phyloP scores from a whole-genome alignment of 2,113 vertebrate genomes.

The Antigone vipio region DNA sequence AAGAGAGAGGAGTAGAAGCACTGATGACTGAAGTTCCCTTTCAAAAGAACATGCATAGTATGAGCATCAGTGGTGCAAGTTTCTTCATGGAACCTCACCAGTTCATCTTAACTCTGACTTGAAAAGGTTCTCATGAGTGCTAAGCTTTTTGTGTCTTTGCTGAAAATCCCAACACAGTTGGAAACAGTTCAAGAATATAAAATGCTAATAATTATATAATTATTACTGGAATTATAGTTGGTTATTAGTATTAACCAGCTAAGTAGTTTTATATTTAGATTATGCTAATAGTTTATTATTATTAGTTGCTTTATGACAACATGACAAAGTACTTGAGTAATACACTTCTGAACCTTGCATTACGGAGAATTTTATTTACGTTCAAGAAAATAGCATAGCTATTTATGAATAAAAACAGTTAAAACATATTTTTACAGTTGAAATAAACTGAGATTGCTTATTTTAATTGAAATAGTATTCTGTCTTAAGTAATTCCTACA shows the following conservation, averaged over 20 bases:
- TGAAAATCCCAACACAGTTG: not conserved
- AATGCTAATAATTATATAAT: not conserved
- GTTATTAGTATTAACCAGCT: not conserved
- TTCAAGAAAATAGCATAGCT: not conserved
- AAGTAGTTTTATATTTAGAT: not conserved
- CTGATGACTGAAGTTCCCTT: not conserved
- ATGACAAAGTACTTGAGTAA: not conserved
- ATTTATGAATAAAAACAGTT: not conserved
- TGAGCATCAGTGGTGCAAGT: not conserved
- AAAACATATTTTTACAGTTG: not conserved
- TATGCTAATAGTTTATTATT: not conserved
- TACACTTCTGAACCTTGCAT: not conserved
- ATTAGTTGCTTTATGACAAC: not conserved
- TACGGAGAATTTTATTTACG: not conserved
- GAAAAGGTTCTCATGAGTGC: not conserved
- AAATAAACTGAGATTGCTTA: not conserved
- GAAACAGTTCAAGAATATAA: not conserved
- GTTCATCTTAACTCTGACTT: not conserved
- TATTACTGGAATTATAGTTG: not conserved
- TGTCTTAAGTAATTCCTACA: not conserved
- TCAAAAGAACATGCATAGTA: not conserved
- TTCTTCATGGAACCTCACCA: not conserved
- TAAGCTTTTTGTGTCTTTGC: not conserved
- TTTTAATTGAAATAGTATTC: not conserved
- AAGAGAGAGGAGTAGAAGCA: not conserved